Conservation (phyloP, 2,113 vertebrate genomes). For the Oceanites oceanicus region DNA sequence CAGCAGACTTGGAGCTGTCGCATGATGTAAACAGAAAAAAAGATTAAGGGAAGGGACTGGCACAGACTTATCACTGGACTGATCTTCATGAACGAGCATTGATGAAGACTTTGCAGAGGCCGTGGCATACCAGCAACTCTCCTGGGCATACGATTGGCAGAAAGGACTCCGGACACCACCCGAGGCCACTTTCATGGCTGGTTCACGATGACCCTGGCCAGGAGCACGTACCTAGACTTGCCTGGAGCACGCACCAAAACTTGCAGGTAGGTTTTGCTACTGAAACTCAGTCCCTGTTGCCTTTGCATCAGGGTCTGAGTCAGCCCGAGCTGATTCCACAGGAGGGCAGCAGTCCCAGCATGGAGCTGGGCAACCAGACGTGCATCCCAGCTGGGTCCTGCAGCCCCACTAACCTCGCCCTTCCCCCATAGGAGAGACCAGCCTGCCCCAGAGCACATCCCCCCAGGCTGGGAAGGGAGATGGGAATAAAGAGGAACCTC, state of each 20-base stretch:
- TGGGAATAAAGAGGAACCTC: neutral
- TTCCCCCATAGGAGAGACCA: neutral
- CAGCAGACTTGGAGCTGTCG: neutral
- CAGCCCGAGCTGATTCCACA: neutral
- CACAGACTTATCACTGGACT: neutral
- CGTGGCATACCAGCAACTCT: neutral
- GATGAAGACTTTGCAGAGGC: neutral
- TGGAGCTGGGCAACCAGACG: rapidly evolving
- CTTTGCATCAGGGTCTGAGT: neutral
- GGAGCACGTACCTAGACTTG: neutral
- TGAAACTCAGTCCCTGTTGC: neutral
- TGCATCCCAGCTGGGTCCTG: neutral
- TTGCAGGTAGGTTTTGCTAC: neutral
- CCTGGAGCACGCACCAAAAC: neutral
- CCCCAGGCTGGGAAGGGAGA: neutral
- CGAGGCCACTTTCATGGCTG: neutral
- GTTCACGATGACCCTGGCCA: neutral
- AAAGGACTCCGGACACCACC: neutral
- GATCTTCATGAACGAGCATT: neutral
- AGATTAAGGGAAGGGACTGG: neutral
- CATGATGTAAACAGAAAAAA: neutral
- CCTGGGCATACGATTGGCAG: neutral
- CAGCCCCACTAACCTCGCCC: neutral
- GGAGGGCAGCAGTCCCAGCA: neutral
- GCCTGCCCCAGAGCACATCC: neutral